A percentile compares a stretch with the other conserved stretches of the same genome.
phyloP scores from a whole-genome alignment of 2,113 vertebrate species.

The Brevimyrus niger region DNA sequence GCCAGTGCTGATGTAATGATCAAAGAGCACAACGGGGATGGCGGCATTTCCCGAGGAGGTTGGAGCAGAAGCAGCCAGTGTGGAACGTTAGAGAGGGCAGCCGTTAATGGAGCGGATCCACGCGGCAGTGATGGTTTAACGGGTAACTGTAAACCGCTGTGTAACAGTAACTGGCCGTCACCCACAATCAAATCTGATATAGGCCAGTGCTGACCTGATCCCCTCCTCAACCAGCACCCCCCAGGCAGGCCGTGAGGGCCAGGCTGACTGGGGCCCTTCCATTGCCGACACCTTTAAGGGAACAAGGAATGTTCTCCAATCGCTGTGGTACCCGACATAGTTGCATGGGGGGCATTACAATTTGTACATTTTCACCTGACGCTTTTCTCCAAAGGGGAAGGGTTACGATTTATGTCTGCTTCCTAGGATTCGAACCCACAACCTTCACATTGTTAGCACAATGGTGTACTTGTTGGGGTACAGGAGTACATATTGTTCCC shows the following conservation, averaged over 20 bases:
- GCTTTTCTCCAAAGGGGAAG: neutral
- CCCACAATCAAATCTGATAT: neutral
- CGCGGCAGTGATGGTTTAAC: slow-evolving; percentile 35
- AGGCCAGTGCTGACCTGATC: neutral
- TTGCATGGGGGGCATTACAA: no score
- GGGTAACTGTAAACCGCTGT: neutral
- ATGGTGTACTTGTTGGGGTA: neutral
- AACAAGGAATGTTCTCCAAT: neutral
- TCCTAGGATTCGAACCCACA: neutral
- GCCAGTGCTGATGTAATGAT: neutral
- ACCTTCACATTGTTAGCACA: neutral
- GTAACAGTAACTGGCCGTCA: neutral
- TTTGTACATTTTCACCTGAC: neutral
- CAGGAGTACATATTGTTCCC: neutral
- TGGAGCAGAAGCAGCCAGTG: neutral
- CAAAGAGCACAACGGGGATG: neutral
- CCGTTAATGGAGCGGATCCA: neutral
- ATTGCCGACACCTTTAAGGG: neutral
- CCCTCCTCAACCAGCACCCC: neutral
- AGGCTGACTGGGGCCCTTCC: slow-evolving; percentile 20
- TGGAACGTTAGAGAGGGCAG: neutral
- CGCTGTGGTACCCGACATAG: no score
- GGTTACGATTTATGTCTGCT: neutral
- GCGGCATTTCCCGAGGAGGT: neutral
- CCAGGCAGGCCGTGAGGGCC: neutral